Base-by-base conservation (phyloP, 2,797 vertebrate species). In the Scomberomorus guttatus region DNA sequence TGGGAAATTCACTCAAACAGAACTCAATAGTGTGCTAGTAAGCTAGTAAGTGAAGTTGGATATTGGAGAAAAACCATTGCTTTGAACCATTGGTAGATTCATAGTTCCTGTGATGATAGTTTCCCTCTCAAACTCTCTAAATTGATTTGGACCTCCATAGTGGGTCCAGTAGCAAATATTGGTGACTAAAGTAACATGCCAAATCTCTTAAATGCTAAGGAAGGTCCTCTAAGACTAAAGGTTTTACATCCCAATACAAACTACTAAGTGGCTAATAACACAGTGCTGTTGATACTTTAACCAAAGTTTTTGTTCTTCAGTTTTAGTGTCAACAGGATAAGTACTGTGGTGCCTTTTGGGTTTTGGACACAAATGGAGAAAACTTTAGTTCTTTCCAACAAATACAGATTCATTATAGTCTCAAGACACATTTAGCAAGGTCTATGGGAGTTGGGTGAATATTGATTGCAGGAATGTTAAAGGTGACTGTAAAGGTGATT, bases 91-190 rank as follows among this genome's bases (percentile, higher is more conserved):
- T 44, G 2, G 14, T 62, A 56, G 62, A 73, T 77, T 87, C 75
- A 91, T 72, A 69, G 82, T 64, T 66, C 66, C 73, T 78, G 48
- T 87, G 81, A 87, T 29, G 46, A 73, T 85, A 80, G 66, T 42
- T 70, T 74, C 55, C 15, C 58, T 63, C 52, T 72, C 1, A 54
- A 50, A 62, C 57, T 76, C 54, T 50, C 46, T 50, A 54, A 58
- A 59, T 68, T 60, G 63, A 71, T 84, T 70, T 58, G 51, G 81
- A 83, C 70, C 69, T 83, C 69, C 9, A 72, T 22, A 17, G 57
- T 69, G 46, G 75, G 61, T 75, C 42, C 62, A 79, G 57, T 48
- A 56, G 52, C n/a, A 75, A 57, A 57, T 11, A 13, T 61, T 70
- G 46, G 73, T 18, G 61, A 52, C 54, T 75, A 25, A 62, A 56